phyloP scores from a whole-genome alignment of 2,113 vertebrate genomes.

The Tympanuchus pallidicinctus region DNA sequence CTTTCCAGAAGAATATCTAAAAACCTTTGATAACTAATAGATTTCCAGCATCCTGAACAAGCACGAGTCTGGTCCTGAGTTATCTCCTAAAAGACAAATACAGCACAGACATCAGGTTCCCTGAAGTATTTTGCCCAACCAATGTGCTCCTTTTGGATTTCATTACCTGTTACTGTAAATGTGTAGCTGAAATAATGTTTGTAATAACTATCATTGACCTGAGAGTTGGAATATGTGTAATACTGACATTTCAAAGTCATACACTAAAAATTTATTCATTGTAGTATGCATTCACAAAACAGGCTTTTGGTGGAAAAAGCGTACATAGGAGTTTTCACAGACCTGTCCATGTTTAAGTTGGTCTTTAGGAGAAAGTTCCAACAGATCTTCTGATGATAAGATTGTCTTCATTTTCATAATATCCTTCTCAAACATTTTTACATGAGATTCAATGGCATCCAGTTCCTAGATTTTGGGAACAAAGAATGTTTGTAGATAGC shows the following conservation, averaged over 20 bases:
- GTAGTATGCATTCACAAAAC: neutral
- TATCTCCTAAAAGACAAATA: neutral
- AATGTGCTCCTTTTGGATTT: neutral
- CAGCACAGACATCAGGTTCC: neutral
- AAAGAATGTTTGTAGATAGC: neutral
- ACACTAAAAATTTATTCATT: neutral
- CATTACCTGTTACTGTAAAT: neutral
- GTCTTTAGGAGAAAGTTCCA: constrained; percentile 85
- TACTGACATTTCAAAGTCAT: neutral
- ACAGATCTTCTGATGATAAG: constrained; percentile 84
- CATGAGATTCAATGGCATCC: constrained; percentile 87
- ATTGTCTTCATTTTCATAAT: constrained; percentile 84
- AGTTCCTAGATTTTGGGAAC: constrained; percentile 83
- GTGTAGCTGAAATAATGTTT: neutral
- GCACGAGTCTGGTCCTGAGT: neutral
- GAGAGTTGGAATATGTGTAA: neutral
- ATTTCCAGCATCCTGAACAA: neutral
- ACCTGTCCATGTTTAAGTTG: constrained; percentile 87
- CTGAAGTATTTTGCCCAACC: neutral
- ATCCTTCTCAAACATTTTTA: constrained; percentile 86
- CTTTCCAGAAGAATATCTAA: neutral
- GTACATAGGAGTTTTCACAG: neutral
- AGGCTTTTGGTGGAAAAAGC: neutral
- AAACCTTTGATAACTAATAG: neutral
- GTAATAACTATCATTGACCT: neutral